These are phyloP conservation scores for Calcarius lapponicus DNA, from an alignment of 2,797 vertebrate genomes.

Conservation along the genomic window DNA sequence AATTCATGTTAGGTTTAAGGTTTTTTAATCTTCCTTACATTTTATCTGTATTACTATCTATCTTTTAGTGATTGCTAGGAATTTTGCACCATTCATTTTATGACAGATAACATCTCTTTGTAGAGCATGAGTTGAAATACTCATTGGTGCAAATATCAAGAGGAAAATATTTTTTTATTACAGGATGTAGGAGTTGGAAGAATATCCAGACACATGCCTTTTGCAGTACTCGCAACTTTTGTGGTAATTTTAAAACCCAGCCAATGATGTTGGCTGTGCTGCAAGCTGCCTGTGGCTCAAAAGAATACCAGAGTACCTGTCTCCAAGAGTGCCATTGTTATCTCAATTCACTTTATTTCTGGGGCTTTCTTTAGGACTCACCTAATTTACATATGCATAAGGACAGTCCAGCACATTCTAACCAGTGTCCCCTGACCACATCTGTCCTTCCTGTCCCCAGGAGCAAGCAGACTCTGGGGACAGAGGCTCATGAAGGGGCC, in stretches of 20 bases:
- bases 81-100: background rate
- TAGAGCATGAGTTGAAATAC: background rate
- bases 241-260: background rate
- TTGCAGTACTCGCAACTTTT: background rate
- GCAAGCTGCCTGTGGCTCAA: background rate
- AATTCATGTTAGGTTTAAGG: background rate
- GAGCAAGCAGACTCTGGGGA: background rate
- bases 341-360: background rate
- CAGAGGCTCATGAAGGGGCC: background rate
- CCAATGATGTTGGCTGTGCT: fast-evolving
- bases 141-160: background rate
- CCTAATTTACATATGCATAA: background rate
- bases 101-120: background rate
- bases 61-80: background rate
- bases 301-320: background rate
- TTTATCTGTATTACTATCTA: background rate
- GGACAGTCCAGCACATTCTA: background rate
- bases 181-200: background rate
- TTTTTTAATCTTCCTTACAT: background rate
- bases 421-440: background rate
- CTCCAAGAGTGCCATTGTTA: background rate
- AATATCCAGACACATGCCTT: background rate
- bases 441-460: fast-evolving
- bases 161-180: background rate
- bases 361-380: background rate